Percentiles rank a stretch among this genome's conserved stretches.
Evolutionary conservation across 37 sponge, comb jelly and placozoan species (phyloP).

Genomic region (Chondrosia reniformis): DNA sequence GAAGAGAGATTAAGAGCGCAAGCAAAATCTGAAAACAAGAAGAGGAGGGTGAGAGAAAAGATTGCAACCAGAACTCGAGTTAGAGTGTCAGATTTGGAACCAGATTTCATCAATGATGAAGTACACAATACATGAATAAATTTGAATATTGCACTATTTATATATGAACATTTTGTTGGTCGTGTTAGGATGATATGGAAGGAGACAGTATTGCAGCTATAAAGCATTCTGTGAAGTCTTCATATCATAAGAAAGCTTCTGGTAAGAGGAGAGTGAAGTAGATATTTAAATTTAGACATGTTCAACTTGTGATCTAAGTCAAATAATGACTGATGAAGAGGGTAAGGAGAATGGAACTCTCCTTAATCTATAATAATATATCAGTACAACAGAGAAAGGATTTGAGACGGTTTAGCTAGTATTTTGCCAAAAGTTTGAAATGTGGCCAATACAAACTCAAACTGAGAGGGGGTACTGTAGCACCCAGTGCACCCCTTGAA

Average conservation of each 20-base stretch:
- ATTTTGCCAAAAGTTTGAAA: too few species aligned
- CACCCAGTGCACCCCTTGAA: too few species aligned
- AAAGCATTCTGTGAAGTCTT: slow-evolving; percentile 49
- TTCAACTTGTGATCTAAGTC: too few species aligned
- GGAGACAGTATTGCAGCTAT: slow-evolving; percentile 63
- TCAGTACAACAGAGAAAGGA: too few species aligned
- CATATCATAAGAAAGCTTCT: not conserved
- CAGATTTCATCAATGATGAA: slow-evolving; percentile 41
- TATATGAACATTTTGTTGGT: not conserved
- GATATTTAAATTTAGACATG: not conserved
- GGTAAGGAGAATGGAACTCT: too few species aligned
- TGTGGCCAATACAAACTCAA: too few species aligned
- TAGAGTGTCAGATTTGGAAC: slow-evolving; percentile 73
- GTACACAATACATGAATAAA: not conserved
- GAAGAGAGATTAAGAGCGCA: slow-evolving; percentile 71
- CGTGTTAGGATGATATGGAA: slow-evolving; percentile 24
- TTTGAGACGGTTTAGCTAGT: too few species aligned
- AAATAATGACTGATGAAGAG: too few species aligned
- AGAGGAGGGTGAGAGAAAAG: slow-evolving; percentile 69
- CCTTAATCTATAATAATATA: too few species aligned
- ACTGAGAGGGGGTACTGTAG: too few species aligned
- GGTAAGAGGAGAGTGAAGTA: not conserved
- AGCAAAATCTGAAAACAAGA: slow-evolving; percentile 66
- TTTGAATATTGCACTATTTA: not conserved
- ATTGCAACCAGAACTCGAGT: slow-evolving; percentile 25